Evolutionary conservation across 2,888 invertebrate genomes (phyloP).

Genomic region (Calephelis perditalis): DNA sequence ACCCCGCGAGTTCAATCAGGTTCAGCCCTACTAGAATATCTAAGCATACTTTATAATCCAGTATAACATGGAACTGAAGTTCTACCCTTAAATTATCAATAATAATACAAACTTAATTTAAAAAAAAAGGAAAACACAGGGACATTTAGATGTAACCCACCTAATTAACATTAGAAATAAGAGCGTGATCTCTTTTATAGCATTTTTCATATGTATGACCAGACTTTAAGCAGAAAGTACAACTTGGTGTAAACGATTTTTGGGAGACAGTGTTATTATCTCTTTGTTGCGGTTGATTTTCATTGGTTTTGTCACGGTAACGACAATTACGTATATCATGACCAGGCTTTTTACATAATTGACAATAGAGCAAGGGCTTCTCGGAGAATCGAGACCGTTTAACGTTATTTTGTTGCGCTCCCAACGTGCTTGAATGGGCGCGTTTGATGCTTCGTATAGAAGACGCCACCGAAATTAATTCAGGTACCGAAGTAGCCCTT

Average conservation of each 20-base stretch:
- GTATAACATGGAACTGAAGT: neutral
- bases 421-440: too few species aligned
- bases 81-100: neutral
- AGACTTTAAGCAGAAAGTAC: conserved; percentile 28
- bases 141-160: too few species aligned
- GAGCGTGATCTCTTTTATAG: neutral
- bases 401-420: too few species aligned
- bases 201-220: conserved; percentile 29
- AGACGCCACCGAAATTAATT: too few species aligned
- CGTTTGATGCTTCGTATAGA: too few species aligned
- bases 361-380: too few species aligned
- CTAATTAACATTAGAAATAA: too few species aligned
- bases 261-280: neutral
- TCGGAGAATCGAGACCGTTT: too few species aligned
- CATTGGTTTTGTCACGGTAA: neutral
- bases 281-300: neutral
- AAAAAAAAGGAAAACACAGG: too few species aligned
- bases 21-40: neutral
- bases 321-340: too few species aligned
- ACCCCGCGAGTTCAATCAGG: neutral
- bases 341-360: neutral
- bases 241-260: conserved; percentile 11
- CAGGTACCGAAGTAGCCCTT: too few species aligned
- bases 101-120: neutral
- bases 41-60: neutral